Evolutionary conservation across 1,140 invertebrate species (phyloP).

Genomic region (Globodera ellingtonae): DNA sequence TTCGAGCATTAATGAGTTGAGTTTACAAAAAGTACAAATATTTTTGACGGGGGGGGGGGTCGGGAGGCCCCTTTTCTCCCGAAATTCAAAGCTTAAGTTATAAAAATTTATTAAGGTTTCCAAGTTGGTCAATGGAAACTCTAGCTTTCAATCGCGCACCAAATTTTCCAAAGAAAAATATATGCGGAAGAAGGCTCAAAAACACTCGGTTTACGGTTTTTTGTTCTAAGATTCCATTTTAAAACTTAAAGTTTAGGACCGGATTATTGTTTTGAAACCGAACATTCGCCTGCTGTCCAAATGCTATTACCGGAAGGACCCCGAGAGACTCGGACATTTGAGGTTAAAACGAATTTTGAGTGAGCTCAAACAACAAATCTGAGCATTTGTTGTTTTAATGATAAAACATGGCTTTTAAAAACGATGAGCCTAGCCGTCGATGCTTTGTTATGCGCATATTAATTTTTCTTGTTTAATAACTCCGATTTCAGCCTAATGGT

Average conservation of each 20-base stretch:
- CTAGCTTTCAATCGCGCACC: slow-evolving; percentile 34
- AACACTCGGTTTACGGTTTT: slow-evolving; percentile 27
- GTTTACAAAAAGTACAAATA: neutral
- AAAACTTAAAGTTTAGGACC: slow-evolving; percentile 19
- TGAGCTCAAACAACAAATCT: neutral
- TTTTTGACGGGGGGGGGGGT: neutral
- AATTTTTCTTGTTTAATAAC: no score
- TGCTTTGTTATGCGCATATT: no score
- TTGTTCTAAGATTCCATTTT: neutral
- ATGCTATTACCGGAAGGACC: slow-evolving; percentile 38
- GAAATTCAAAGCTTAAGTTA: no score
- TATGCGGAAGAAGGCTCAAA: slow-evolving; percentile 41
- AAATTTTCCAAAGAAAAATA: slow-evolving; percentile 41
- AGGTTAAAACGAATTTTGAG: slow-evolving; percentile 23
- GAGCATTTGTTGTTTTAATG: no score
- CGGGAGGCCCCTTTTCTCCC: no score
- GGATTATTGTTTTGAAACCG: slow-evolving; percentile 35
- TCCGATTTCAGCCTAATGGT: no score
- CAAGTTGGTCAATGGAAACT: slow-evolving; percentile 38
- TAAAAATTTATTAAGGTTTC: slow-evolving; percentile 33
- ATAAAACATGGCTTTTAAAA: no score
- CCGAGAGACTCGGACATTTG: slow-evolving; percentile 36
- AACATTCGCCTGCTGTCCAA: slow-evolving; percentile 36
- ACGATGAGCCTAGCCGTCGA: no score
- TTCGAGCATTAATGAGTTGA: no score